Conservation (phyloP, 2,113 vertebrate genomes). For the Catharus bicknelli region DNA sequence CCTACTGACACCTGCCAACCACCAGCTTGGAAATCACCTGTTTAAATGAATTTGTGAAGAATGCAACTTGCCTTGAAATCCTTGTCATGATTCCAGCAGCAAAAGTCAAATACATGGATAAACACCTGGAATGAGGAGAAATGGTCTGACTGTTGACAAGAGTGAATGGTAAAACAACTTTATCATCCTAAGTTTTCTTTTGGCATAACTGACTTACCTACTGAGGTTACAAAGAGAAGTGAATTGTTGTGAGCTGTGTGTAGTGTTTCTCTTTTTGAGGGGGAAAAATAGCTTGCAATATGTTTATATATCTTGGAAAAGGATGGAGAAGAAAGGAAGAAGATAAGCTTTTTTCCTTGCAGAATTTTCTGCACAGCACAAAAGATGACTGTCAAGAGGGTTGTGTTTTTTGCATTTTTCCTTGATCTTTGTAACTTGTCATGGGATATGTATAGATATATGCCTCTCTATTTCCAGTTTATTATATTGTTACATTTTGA, state of each 20-base stretch:
- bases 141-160: background rate
- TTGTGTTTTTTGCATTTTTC: background rate
- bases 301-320: background rate
- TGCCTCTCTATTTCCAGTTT: background rate
- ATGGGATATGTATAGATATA: background rate
- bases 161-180: background rate
- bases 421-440: background rate
- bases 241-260: background rate
- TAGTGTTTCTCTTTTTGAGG: background rate
- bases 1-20: background rate
- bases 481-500: background rate
- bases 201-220: background rate
- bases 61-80: background rate
- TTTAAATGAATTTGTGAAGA: background rate
- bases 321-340: background rate
- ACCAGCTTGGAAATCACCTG: background rate
- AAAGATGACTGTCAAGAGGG: background rate
- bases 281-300: background rate
- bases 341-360: background rate
- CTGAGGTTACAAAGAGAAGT: background rate
- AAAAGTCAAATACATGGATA: background rate
- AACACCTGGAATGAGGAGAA: background rate
- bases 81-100: background rate
- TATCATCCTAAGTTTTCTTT: background rate
- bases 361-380: background rate